Evolutionary conservation across 1,140 invertebrate species (phyloP).

Genomic region (Wasmannia auropunctata): DNA sequence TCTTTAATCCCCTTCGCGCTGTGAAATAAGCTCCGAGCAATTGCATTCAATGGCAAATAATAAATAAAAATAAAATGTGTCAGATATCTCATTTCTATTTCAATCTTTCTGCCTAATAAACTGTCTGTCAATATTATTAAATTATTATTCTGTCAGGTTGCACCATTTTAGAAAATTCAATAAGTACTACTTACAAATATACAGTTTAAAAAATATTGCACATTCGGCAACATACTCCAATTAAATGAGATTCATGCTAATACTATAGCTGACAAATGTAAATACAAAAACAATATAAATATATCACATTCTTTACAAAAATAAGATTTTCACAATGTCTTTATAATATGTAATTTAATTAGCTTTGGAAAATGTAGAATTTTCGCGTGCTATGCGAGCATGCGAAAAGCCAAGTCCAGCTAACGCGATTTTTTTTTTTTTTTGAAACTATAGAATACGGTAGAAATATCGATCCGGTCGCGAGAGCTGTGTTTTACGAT

Average conservation of each 20-base stretch:
- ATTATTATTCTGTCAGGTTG: not conserved
- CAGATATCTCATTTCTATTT: not conserved
- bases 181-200: not conserved
- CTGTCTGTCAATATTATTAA: no score
- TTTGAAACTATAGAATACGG: not conserved
- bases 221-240: no score
- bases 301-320: no score
- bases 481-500: conserved; percentile 24
- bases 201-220: no score
- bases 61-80: not conserved
- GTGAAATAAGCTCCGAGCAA: not conserved
- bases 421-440: not conserved
- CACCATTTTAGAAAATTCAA: not conserved
- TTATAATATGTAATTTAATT: not conserved
- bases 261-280: no score
- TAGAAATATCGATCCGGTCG: conserved; percentile 37
- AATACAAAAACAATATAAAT: no score
- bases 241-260: no score
- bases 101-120: not conserved
- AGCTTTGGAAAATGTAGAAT: not conserved
- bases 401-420: not conserved
- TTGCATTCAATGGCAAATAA: not conserved
- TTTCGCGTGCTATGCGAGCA: not conserved
- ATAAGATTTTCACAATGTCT: no score
- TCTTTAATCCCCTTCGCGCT: not conserved